Evolutionary conservation across 2,888 invertebrate species (phyloP).

Genomic region (Hipparchia semele): DNA sequence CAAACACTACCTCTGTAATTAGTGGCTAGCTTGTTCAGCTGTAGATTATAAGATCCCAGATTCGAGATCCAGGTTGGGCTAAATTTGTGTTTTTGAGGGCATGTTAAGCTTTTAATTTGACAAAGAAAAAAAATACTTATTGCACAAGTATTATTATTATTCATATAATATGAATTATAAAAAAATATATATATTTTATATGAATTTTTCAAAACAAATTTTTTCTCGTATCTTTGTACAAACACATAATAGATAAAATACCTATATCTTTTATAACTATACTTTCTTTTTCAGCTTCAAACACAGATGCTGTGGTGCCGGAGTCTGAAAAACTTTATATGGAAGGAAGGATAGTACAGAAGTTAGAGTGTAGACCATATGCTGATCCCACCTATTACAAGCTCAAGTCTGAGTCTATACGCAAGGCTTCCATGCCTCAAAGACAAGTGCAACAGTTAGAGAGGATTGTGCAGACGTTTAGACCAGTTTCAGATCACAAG

Average conservation of each 20-base stretch:
- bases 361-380: slow-evolving; percentile 95
- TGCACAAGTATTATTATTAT: too few relatives aligned
- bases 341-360: slow-evolving; percentile 98
- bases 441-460: slow-evolving; percentile 94
- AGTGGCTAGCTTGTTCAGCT: too few relatives aligned
- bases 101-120: too few relatives aligned
- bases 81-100: too few relatives aligned
- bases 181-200: too few relatives aligned
- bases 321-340: slow-evolving; percentile 93
- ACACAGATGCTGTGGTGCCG: slow-evolving; percentile 86
- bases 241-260: neutral
- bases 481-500: slow-evolving; percentile 96
- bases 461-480: slow-evolving; percentile 94
- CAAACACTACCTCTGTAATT: neutral
- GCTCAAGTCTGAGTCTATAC: slow-evolving; percentile 93
- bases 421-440: slow-evolving; percentile 93
- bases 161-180: too few relatives aligned
- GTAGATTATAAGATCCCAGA: too few relatives aligned
- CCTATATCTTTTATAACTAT: too few relatives aligned
- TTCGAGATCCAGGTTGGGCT: too few relatives aligned
- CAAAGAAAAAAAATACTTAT: too few relatives aligned
- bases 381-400: slow-evolving; percentile 95
- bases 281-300: slow-evolving; percentile 73
- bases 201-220: neutral
- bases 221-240: too few relatives aligned